These are phyloP conservation scores for Crypturellus undulatus DNA, from an alignment of 2,113 vertebrate species.

Conservation along the genomic window DNA sequence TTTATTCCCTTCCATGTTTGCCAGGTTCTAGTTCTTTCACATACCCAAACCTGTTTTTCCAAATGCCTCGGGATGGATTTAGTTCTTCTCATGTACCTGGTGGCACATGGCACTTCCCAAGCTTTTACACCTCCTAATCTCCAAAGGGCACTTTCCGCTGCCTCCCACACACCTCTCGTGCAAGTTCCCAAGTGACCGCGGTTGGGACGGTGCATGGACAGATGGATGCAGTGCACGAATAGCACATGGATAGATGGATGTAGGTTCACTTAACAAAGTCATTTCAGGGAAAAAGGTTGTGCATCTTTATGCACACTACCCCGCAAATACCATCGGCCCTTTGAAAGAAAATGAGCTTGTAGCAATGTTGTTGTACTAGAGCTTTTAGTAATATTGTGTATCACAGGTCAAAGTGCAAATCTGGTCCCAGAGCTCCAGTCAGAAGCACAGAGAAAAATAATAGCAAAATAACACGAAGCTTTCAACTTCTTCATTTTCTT, in stretches of 20 bases:
- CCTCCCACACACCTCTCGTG: not conserved
- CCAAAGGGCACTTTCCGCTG: not conserved
- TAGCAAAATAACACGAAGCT: not conserved
- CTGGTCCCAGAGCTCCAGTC: not conserved
- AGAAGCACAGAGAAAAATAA: not conserved
- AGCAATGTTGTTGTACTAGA: not conserved
- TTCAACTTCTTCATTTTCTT: not conserved
- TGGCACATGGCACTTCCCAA: slow-evolving; percentile 6
- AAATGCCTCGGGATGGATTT: slow-evolving; percentile 6
- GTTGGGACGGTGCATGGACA: not conserved
- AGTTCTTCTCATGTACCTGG: slow-evolving; percentile 24
- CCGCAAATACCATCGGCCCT: not conserved
- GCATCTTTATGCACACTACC: not conserved
- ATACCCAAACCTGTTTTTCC: slow-evolving; percentile 22
- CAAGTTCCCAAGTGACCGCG: not conserved
- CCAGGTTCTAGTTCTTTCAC: not conserved
- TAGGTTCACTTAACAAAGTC: not conserved
- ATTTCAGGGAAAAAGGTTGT: not conserved
- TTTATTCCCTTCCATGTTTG: not conserved
- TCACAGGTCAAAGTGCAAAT: not conserved
- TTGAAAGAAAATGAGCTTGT: not conserved
- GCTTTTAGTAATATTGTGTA: not conserved
- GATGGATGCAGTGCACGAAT: not conserved
- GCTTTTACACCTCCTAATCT: not conserved
- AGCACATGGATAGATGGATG: not conserved